These are phyloP conservation scores for Zophobas morio DNA, from an alignment of 1,140 invertebrate species.

Conservation along the genomic window DNA sequence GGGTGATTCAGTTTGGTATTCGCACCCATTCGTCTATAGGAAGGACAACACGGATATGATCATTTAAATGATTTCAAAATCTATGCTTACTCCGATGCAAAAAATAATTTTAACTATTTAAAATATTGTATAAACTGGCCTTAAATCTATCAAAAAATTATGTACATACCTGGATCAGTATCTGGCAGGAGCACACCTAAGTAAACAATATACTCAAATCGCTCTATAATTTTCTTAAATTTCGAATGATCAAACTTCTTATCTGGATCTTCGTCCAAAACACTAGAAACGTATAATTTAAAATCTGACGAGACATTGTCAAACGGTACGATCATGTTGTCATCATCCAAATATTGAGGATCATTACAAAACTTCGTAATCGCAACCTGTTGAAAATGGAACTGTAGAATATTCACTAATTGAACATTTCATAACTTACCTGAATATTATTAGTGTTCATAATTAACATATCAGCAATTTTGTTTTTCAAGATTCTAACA, in stretches of 20 bases:
- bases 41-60: too few species aligned
- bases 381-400: slow-evolving; percentile 60
- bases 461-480: slow-evolving; percentile 70
- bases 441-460: slow-evolving; percentile 69
- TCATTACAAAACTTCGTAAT: slow-evolving; percentile 71
- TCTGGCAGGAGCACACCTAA: slow-evolving; percentile 76
- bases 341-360: slow-evolving; percentile 68
- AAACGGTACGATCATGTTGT: slow-evolving; percentile 61
- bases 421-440: slow-evolving; percentile 54
- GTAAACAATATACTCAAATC: slow-evolving; percentile 74
- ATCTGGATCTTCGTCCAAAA: slow-evolving; percentile 62
- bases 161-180: slow-evolving; percentile 70
- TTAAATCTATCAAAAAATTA: background rate
- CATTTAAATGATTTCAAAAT: too few species aligned
- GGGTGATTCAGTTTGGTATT: too few species aligned
- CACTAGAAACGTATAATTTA: slow-evolving; percentile 69
- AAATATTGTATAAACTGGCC: too few species aligned
- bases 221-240: slow-evolving; percentile 70
- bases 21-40: too few species aligned
- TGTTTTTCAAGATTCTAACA: slow-evolving; percentile 75
- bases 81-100: too few species aligned
- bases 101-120: too few species aligned
- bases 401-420: background rate
- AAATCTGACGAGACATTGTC: slow-evolving; percentile 64
- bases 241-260: slow-evolving; percentile 65